Conservation (phyloP, 2,888 invertebrate genomes). For the Osmoderma eremita region DNA sequence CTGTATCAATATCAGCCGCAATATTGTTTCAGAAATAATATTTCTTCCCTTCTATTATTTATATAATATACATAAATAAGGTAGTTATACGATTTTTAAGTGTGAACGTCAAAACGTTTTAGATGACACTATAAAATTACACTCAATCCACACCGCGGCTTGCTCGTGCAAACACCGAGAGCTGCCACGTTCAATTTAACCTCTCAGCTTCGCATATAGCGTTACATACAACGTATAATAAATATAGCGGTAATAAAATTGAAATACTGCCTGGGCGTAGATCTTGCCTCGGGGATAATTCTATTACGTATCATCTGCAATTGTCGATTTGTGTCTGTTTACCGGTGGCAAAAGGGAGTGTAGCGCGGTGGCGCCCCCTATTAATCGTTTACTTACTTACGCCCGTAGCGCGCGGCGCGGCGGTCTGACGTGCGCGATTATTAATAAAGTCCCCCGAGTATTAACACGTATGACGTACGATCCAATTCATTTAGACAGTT, state of each 20-base stretch:
- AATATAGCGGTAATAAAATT: not conserved
- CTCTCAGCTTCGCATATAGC: not conserved
- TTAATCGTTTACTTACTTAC: constrained; percentile 34
- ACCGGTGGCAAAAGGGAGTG: too few species aligned
- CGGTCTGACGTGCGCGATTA: constrained; percentile 20
- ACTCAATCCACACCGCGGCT: too few species aligned
- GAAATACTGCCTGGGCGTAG: constrained; percentile 10
- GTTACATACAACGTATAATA: not conserved
- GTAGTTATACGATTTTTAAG: too few species aligned
- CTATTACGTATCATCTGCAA: constrained; percentile 25
- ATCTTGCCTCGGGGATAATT: constrained; percentile 14
- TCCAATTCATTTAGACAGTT: constrained; percentile 41
- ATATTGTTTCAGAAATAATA: too few species aligned
- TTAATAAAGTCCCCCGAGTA: constrained; percentile 33
- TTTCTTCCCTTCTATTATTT: too few species aligned
- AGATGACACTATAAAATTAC: too few species aligned
- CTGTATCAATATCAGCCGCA: too few species aligned
- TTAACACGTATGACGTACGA: constrained; percentile 39
- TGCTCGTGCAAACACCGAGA: too few species aligned
- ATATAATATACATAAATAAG: too few species aligned
- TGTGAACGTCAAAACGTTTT: too few species aligned
- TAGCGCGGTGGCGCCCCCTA: constrained; percentile 12
- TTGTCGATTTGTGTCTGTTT: constrained; percentile 23
- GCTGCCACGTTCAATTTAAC: not conserved
- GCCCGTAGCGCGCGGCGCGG: not conserved